Evolutionary conservation across 2,797 vertebrate genomes (phyloP).

Genomic region (Micromesistius poutassou): DNA sequence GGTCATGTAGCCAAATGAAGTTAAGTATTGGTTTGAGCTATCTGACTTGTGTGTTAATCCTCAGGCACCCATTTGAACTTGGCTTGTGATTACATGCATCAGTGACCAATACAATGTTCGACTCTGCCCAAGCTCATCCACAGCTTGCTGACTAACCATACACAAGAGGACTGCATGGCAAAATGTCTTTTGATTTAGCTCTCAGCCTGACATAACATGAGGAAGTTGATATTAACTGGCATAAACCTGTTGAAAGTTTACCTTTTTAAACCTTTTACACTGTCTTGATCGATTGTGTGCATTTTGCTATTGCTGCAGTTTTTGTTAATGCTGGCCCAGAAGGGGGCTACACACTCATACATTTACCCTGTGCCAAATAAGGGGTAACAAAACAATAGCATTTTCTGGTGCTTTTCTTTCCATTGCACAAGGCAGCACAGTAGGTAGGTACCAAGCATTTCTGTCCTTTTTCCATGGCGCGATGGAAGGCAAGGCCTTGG

Average conservation of each 20-base stretch:
- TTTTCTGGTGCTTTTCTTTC: background rate
- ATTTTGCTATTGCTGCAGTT: background rate
- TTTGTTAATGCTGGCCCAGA: background rate
- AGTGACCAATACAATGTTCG: background rate
- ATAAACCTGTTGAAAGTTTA: background rate
- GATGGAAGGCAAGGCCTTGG: background rate
- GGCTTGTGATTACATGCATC: background rate
- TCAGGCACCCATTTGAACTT: background rate
- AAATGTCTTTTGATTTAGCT: background rate
- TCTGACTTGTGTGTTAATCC: background rate
- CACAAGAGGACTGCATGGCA: background rate
- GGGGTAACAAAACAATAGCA: background rate
- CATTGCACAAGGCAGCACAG: no score
- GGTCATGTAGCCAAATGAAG: background rate
- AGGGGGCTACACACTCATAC: background rate
- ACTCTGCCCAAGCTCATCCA: background rate
- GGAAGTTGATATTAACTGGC: background rate
- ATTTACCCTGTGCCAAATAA: background rate
- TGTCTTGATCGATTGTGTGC: background rate
- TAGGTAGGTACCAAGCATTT: background rate
- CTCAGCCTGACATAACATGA: background rate
- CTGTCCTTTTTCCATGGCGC: background rate
- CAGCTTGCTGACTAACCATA: background rate
- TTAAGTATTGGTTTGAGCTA: background rate
- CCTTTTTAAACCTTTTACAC: background rate